Conservation (phyloP, 30 jellyfish, hydroid and myxozoan species). For the Chironex yamaguchii region DNA sequence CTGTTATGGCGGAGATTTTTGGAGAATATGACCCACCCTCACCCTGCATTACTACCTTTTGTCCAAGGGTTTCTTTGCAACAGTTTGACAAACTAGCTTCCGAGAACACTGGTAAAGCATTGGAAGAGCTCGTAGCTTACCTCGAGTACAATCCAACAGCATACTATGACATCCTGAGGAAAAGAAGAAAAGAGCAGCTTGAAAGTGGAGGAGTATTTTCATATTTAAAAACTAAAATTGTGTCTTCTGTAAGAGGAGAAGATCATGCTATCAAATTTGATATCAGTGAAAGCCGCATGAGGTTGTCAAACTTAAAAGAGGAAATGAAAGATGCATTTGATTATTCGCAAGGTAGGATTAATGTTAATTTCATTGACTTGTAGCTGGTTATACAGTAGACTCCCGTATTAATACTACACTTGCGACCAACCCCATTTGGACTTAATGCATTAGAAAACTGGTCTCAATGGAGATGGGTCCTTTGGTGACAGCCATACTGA, state of each 20-base stretch:
- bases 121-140: slow-evolving; percentile 72
- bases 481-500: too few species aligned
- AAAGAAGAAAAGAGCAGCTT: slow-evolving; percentile 82
- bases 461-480: too few species aligned
- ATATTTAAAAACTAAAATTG: slow-evolving; percentile 69
- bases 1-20: slow-evolving; percentile 86
- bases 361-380: too few species aligned
- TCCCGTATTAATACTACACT: too few species aligned
- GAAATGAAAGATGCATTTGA: slow-evolving; percentile 66
- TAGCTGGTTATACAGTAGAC: too few species aligned
- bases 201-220: slow-evolving; percentile 74
- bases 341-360: slow-evolving; percentile 91
- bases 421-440: too few species aligned
- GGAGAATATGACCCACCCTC: slow-evolving; percentile 91
- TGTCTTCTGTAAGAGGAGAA: slow-evolving; percentile 64
- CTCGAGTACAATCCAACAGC: slow-evolving; percentile 92
- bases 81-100: slow-evolving; percentile 77
- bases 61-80: slow-evolving; percentile 65
- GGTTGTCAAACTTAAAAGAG: slow-evolving; percentile 49
- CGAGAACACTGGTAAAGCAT: slow-evolving; percentile 69
- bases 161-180: slow-evolving; percentile 70
- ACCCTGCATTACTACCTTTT: slow-evolving; percentile 81
- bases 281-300: slow-evolving; percentile 46
- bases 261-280: slow-evolving; percentile 54
- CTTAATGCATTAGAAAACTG: too few species aligned